Evolutionary conservation across 2,113 vertebrate genomes (phyloP).

Genomic region (Tachycineta bicolor): DNA sequence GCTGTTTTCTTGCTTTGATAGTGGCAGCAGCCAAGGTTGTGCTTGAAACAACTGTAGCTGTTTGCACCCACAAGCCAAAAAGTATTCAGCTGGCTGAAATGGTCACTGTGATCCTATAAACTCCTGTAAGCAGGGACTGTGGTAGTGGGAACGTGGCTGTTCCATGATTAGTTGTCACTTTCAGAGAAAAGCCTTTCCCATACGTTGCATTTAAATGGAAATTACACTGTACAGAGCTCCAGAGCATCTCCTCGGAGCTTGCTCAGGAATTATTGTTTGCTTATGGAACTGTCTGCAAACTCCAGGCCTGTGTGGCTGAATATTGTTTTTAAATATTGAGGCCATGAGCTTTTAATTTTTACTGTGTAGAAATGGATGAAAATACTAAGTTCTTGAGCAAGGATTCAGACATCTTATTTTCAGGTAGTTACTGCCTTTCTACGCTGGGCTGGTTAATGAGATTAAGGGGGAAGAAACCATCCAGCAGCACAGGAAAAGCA

Average conservation of each 20-base stretch:
- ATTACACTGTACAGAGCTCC: not conserved
- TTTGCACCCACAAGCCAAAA: not conserved
- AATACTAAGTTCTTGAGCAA: not conserved
- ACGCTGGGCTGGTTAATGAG: not conserved
- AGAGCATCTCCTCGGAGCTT: not conserved
- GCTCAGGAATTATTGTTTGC: not conserved
- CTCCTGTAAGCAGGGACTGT: not conserved
- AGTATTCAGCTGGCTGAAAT: not conserved
- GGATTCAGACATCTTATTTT: not conserved
- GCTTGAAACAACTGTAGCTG: not conserved
- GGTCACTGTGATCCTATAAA: not conserved
- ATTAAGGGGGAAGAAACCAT: fast-evolving
- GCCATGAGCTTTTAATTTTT: not conserved
- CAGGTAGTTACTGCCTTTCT: not conserved
- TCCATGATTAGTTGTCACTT: not conserved
- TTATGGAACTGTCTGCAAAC: not conserved
- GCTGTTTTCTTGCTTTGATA: not conserved
- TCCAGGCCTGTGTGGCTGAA: not conserved
- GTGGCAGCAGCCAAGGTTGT: not conserved
- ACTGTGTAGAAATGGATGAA: not conserved
- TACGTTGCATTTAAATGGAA: not conserved
- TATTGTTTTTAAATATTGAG: not conserved
- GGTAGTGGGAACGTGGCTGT: not conserved
- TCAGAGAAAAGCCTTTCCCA: not conserved
- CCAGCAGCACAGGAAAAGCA: not conserved